Base-by-base conservation (phyloP, 2,797 vertebrate species). In the Falco peregrinus region DNA sequence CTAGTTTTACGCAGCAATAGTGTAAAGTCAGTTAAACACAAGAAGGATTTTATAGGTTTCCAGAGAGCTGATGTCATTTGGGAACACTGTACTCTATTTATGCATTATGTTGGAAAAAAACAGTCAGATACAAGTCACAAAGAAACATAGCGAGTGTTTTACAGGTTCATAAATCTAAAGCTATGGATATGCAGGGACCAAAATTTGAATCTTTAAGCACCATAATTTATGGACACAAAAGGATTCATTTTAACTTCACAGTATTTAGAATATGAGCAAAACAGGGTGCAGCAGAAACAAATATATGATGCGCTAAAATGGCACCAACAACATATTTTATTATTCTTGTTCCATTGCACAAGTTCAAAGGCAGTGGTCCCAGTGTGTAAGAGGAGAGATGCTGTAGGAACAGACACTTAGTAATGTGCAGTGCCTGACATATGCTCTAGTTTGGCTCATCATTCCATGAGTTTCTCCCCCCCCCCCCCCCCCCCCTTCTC, bases 41-140 rank as follows among this genome's bases (percentile, higher is more conserved):
- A 88, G 77, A 97, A 59, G 11, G 76, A 86, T 95, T 96, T 97
- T 93, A 94, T 76, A 93, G 78, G 87, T 94, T 97, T 97, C 92
- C 87, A 96, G 93, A 89, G 90, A 90, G 63, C 75, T 84, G 61
- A 94, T 95, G 68, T 90, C 94, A 93, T 93, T 61, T 95, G 92
- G 82, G 87, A 95, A 84, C 78, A 81, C 73, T 14, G 6, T 88
- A 92, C 47, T 97, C 94, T 83, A 77, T 77, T 97, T 97, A 89
- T 13, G 31, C 53, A 92, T 93, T 87, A 87, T 56, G 31, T 90
- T 57, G 86, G 85, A 93, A 93, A 94, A 90, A 96, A 96, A 84
- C 2, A 92, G 80, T 90, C 80, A 90, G 88, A 95, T 74, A 93
- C 91, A 98, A 98, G 97, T 97, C 95, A 95, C 60, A 91, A 89